These are phyloP conservation scores for Schrankia costaestrigalis DNA, from an alignment of 2,888 invertebrate species.

Conservation along the genomic window DNA sequence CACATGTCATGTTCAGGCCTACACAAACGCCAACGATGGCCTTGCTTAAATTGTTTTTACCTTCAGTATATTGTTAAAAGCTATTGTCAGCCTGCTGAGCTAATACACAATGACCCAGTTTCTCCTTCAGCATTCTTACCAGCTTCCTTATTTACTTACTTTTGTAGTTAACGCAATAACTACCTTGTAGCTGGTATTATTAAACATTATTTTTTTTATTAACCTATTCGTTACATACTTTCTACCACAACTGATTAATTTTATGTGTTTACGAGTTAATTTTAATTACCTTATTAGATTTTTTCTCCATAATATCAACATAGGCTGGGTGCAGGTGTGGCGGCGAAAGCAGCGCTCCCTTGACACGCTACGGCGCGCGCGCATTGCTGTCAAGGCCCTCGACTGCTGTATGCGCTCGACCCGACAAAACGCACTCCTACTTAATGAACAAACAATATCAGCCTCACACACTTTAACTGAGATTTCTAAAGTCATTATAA, in stretches of 20 bases:
- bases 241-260: no score
- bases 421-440: slow-evolving; percentile 40
- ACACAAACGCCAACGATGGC: slow-evolving; percentile 41
- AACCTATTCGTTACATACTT: no score
- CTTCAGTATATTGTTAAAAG: slow-evolving; percentile 56
- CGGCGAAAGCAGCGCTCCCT: slow-evolving; percentile 80
- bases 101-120: slow-evolving; percentile 54
- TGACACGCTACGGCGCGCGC: slow-evolving; percentile 78
- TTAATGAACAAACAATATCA: slow-evolving; percentile 52
- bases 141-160: slow-evolving; percentile 17
- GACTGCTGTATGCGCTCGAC: slow-evolving; percentile 50
- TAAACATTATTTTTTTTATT: no score
- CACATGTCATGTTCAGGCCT: slow-evolving; percentile 35
- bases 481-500: slow-evolving; percentile 18
- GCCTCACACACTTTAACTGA: slow-evolving; percentile 16
- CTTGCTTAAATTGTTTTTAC: slow-evolving; percentile 59
- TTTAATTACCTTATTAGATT: slow-evolving; percentile 5
- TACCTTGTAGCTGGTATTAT: not conserved
- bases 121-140: slow-evolving; percentile 35
- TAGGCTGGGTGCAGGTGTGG: slow-evolving; percentile 64
- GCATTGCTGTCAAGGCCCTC: slow-evolving; percentile 78
- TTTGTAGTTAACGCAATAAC: slow-evolving; percentile 6
- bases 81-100: slow-evolving; percentile 57
- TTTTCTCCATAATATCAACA: slow-evolving; percentile 29
- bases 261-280: slow-evolving; percentile 4